Evolutionary conservation across 1,140 invertebrate genomes (phyloP).

Genomic region (Druon quercuslanigerum): DNA sequence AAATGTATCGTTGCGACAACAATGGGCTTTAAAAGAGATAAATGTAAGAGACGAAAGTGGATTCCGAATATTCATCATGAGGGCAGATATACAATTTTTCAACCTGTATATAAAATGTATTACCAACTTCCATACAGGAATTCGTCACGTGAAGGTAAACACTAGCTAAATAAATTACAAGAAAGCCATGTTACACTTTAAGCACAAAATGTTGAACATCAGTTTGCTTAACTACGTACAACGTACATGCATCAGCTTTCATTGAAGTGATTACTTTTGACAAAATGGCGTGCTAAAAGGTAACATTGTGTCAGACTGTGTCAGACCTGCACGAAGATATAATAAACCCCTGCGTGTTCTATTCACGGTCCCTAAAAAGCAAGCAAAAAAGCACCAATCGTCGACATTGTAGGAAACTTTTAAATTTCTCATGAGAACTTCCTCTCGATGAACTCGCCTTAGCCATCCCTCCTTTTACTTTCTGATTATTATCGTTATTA

Average conservation of each 20-base stretch:
- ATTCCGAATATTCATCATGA: not conserved
- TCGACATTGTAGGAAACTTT: not conserved
- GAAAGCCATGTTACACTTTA: slow-evolving; percentile 20
- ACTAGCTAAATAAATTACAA: not conserved
- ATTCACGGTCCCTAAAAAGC: not conserved
- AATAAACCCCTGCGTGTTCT: slow-evolving; percentile 9
- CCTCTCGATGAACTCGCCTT: not conserved
- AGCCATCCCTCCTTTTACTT: not conserved
- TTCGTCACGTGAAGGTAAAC: not conserved
- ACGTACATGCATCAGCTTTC: slow-evolving; percentile 23
- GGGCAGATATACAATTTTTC: too few relatives aligned
- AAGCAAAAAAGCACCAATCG: not conserved
- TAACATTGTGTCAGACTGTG: slow-evolving; percentile 18
- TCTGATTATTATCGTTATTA: not conserved
- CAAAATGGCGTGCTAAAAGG: slow-evolving; percentile 15
- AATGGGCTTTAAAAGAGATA: not conserved
- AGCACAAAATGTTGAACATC: slow-evolving; percentile 7
- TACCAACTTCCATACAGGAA: not conserved
- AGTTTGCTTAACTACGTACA: slow-evolving; percentile 25
- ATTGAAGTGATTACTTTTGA: slow-evolving; percentile 31
- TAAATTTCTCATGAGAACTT: slow-evolving; percentile 1
- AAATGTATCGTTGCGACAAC: not conserved
- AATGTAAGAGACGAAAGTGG: not conserved
- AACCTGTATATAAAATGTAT: not conserved
- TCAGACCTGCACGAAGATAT: slow-evolving; percentile 6